Base-by-base conservation (phyloP, 2,888 invertebrate species). In the Orchesella flavescens region DNA sequence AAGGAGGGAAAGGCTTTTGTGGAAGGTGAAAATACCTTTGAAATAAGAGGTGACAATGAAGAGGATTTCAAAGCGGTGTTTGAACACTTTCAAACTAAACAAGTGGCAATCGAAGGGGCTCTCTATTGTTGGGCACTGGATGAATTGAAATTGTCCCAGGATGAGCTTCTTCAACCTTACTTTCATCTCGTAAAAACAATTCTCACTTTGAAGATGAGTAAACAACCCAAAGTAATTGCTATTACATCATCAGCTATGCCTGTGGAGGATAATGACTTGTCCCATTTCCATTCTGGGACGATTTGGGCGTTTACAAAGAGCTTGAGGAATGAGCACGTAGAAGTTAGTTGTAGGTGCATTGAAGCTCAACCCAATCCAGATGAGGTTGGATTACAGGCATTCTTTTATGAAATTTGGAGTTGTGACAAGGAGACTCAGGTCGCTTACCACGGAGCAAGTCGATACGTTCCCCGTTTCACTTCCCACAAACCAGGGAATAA, bases 281-380 rank as follows among this genome's bases (percentile, higher is more conserved):
- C 23, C 23, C 23, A 59, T 5, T 44, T 71, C n/a, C 15, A 34
- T 9, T 12, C 61, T 15, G 61, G 71, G 13, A 57, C 59, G 1
- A 1, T 78, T 2, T 61, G 21, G 3, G 78, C 61, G 2, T 59
- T 78, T 15, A 71, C 63, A 10, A 83, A 83, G 19, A 34, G 65
- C 0, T 44, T 82, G 23, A 68, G 65, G 34, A 75, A 82, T 55
- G 82, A 77, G 57, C 66, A 61, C 12, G 21, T 46, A 7, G 77
- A 77, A 2, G 12, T 77, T 17, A 23, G 23, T 57, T 68, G 43
- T 10, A 21, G 69, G 1, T 44, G 19, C 13, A 19, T 77, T 9
- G 77, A 76, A 7, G 7, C 44, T 13, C 63, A 2, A 34, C 53
- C 19, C 55, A 49, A 55, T 17, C 4, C 3, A 21, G 46, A 13